Conservation (phyloP, 37 sponge, comb jelly and placozoan species). For the Crambe crambe region DNA sequence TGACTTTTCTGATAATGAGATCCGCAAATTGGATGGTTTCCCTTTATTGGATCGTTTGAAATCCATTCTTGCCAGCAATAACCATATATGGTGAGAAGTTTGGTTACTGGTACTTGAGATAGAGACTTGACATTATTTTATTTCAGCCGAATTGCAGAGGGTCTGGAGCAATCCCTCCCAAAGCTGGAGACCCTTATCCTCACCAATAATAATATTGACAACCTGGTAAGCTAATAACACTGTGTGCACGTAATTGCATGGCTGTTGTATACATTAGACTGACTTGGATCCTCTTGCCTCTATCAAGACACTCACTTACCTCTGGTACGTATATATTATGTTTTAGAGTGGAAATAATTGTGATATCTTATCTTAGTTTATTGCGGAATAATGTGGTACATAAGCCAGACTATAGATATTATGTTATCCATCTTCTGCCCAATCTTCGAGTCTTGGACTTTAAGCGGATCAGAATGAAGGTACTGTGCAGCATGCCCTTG, state of each 20-base stretch:
- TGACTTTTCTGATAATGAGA: constrained; percentile 98
- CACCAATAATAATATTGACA: constrained; percentile 85
- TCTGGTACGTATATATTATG: constrained; percentile 46
- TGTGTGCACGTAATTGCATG: neutral
- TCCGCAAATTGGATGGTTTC: constrained; percentile 93
- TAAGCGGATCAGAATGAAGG: constrained; percentile 80
- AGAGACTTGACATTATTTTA: neutral
- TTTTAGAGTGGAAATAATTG: neutral
- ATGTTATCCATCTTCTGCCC: constrained; percentile 83
- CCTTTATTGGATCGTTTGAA: constrained; percentile 88
- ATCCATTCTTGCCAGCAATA: constrained; percentile 84
- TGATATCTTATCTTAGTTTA: constrained; percentile 49
- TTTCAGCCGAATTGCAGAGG: constrained; percentile 78
- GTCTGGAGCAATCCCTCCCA: constrained; percentile 75
- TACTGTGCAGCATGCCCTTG: too few relatives aligned
- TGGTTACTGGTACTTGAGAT: neutral
- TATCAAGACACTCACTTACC: constrained; percentile 51
- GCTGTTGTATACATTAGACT: constrained; percentile 28
- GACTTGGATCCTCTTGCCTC: constrained; percentile 76
- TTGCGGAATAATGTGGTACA: constrained; percentile 89
- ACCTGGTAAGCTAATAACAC: constrained; percentile 55
- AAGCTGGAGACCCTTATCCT: constrained; percentile 79
- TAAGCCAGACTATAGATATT: constrained; percentile 81
- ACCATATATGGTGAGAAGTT: constrained; percentile 74
- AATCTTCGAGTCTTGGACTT: constrained; percentile 91